Percentiles rank a stretch among this genome's conserved stretches.
Evolutionary conservation across 2,797 vertebrate genomes (phyloP).

Genomic region (Aulostomus chinensis): DNA sequence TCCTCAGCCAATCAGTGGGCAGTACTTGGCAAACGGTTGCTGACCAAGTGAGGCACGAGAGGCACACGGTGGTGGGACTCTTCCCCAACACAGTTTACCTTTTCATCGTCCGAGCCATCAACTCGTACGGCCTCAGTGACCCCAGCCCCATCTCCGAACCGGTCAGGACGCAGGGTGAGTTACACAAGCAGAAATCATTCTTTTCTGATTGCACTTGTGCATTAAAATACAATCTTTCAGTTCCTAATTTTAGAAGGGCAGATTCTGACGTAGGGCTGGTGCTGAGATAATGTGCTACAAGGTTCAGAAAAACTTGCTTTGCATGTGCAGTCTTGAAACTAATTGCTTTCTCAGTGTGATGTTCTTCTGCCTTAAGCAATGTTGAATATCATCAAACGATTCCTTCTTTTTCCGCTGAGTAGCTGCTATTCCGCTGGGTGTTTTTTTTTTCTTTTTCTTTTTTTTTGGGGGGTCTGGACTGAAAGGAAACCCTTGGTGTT

Average conservation of each 20-base stretch:
- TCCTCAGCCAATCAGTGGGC: constrained; percentile 86
- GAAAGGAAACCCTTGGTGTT: constrained; percentile 20
- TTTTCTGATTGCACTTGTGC: not conserved
- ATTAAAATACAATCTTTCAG: not conserved
- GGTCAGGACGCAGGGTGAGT: constrained; percentile 88
- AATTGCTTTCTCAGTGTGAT: constrained; percentile 63
- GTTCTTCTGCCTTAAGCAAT: constrained; percentile 44
- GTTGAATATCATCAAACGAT: constrained; percentile 52
- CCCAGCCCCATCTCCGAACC: constrained; percentile 93
- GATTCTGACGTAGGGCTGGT: constrained; percentile 18
- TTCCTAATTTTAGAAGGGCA: constrained; percentile 17
- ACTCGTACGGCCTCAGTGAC: constrained; percentile 89
- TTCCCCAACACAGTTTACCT: constrained; percentile 90
- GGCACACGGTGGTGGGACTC: constrained; percentile 86
- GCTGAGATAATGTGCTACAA: constrained; percentile 34
- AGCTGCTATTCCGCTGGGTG: constrained; percentile 19
- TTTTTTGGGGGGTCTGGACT: not conserved
- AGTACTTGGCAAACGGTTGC: constrained; percentile 93
- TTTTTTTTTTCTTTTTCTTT: not conserved
- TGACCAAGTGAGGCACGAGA: constrained; percentile 86
- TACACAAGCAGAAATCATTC: not conserved
- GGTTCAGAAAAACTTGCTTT: constrained; percentile 35
- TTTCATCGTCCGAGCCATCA: constrained; percentile 91
- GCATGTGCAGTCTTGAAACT: constrained; percentile 36
- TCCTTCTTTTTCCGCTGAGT: constrained; percentile 10